These are phyloP conservation scores for Phrynosoma blainvillii DNA, from an alignment of 2,113 vertebrate genomes.

Conservation along the genomic window DNA sequence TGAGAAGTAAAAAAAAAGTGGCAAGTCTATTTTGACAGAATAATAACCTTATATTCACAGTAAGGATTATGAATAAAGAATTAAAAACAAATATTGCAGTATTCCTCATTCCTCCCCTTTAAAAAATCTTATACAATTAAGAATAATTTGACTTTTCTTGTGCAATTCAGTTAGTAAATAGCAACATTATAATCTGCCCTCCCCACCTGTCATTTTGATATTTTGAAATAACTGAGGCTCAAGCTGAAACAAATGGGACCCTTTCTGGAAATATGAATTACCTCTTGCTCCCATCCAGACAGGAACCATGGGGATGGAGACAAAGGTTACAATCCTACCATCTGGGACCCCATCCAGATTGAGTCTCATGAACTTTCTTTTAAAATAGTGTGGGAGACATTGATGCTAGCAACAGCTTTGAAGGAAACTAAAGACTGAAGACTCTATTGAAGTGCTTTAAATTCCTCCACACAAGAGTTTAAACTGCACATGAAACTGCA, in stretches of 20 bases:
- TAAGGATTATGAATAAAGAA: conserved; percentile 38
- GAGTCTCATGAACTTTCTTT: too few species aligned
- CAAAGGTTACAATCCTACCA: too few species aligned
- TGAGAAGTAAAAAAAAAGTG: conserved; percentile 50
- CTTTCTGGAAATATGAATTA: too few species aligned
- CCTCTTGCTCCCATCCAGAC: too few species aligned
- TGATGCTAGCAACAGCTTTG: too few species aligned
- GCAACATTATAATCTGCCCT: background rate
- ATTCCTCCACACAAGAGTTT: background rate
- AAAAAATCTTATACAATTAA: conserved; percentile 18
- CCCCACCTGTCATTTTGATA: too few species aligned
- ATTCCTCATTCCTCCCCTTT: conserved; percentile 38
- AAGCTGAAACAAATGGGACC: too few species aligned
- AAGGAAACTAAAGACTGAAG: too few species aligned
- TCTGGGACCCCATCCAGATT: too few species aligned
- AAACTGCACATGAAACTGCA: background rate
- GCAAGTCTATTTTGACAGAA: conserved; percentile 25
- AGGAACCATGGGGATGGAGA: too few species aligned
- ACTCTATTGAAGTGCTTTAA: background rate
- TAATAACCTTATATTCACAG: conserved; percentile 60
- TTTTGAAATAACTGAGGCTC: background rate
- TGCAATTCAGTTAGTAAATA: background rate
- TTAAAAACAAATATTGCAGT: conserved; percentile 35
- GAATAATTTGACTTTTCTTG: background rate
- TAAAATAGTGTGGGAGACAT: too few species aligned